Percentiles rank a stretch among this genome's conserved stretches.
phyloP scores from a whole-genome alignment of 2,113 vertebrate genomes.

The Ramphastos sulfuratus region DNA sequence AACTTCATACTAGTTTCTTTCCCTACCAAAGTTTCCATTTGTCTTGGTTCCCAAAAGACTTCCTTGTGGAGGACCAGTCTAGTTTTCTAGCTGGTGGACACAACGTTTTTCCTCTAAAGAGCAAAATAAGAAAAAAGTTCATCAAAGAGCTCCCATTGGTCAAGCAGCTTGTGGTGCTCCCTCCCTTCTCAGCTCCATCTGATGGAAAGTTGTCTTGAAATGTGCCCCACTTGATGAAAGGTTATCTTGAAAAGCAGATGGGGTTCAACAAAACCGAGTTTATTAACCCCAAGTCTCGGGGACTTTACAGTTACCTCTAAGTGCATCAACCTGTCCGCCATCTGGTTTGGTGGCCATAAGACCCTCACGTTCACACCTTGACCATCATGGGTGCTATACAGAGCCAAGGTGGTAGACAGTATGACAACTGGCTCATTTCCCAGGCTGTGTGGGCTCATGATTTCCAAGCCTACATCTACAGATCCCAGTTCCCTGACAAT shows the following conservation, averaged over 20 bases:
- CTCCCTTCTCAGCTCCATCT: not conserved
- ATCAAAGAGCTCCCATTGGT: slow-evolving; percentile 19
- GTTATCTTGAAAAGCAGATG: slow-evolving; percentile 45
- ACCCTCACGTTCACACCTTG: slow-evolving; percentile 5
- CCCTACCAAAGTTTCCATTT: not conserved
- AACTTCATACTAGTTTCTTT: not conserved
- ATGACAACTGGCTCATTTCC: accelerated
- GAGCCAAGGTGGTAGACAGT: not conserved
- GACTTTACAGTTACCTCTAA: slow-evolving; percentile 7
- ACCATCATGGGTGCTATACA: not conserved
- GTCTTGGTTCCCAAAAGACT: slow-evolving; percentile 9
- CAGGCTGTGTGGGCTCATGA: not conserved
- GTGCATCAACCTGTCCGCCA: slow-evolving; percentile 45
- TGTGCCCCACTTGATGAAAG: slow-evolving; percentile 37
- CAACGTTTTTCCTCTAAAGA: not conserved
- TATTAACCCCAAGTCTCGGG: slow-evolving; percentile 44
- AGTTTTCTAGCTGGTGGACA: not conserved
- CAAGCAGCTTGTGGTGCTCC: not conserved
- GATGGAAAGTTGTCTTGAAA: not conserved
- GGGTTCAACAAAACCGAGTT: slow-evolving; percentile 49
- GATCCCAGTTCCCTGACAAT: not conserved
- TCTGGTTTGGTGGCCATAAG: slow-evolving; percentile 40
- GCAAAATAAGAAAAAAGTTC: not conserved
- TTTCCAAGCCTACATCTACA: not conserved
- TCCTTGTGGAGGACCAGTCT: not conserved